These are phyloP conservation scores for Nymphalis c-album DNA, from an alignment of 2,888 invertebrate species.

Conservation along the genomic window DNA sequence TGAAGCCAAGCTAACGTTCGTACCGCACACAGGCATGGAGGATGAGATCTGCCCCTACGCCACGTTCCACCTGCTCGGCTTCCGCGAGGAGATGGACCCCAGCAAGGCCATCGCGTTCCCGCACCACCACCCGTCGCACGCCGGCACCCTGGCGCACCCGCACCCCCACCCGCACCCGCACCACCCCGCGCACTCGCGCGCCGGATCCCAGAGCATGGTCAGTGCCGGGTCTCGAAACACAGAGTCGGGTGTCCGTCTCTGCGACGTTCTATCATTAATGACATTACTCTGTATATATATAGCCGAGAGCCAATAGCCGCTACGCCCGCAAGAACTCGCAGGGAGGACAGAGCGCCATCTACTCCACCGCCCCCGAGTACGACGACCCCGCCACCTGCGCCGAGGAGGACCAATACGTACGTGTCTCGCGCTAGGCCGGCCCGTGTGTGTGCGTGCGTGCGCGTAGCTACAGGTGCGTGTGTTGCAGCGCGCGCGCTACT, in stretches of 20 bases:
- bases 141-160: slow-evolving; percentile 91
- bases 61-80: slow-evolving; percentile 96
- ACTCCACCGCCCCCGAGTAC: slow-evolving; percentile 92
- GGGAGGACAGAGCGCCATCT: slow-evolving; percentile 91
- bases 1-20: background rate
- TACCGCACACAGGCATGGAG: slow-evolving; percentile 89
- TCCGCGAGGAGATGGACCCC: slow-evolving; percentile 97
- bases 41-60: slow-evolving; percentile 98
- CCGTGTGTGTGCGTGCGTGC: too few species aligned
- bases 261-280: too few species aligned
- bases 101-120: slow-evolving; percentile 93
- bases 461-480: too few species aligned
- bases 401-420: slow-evolving; percentile 93
- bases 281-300: slow-evolving; percentile 10
- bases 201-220: slow-evolving; percentile 94
- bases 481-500: slow-evolving; percentile 84
- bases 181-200: slow-evolving; percentile 89
- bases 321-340: slow-evolving; percentile 88
- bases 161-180: slow-evolving; percentile 84
- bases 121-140: slow-evolving; percentile 89
- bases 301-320: slow-evolving; percentile 86
- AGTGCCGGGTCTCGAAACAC: slow-evolving; percentile 39
- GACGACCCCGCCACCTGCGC: slow-evolving; percentile 96
- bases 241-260: too few species aligned
- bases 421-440: too few species aligned